phyloP scores from a whole-genome alignment of 2,888 invertebrate genomes.

The Apoda limacodes region DNA sequence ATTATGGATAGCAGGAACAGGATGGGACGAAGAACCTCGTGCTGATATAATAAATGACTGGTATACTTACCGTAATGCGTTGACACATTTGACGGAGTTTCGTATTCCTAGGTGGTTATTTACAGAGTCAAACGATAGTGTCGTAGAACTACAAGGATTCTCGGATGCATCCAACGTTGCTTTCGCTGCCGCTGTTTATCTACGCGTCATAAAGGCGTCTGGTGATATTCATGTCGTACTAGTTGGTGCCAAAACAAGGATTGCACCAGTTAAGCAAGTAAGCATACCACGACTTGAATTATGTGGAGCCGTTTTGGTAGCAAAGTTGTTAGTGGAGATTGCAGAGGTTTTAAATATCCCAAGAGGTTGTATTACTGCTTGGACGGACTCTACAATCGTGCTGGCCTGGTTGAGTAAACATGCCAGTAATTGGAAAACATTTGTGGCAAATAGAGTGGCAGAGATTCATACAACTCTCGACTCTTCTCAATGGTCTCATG shows the following conservation, averaged over 20 bases:
- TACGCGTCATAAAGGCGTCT: too few relatives aligned
- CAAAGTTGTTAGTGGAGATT: slow-evolving; percentile 16
- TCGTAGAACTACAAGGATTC: too few relatives aligned
- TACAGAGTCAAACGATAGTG: too few relatives aligned
- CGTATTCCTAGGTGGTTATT: too few relatives aligned
- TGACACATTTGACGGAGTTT: too few relatives aligned
- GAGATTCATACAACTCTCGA: slow-evolving; percentile 16
- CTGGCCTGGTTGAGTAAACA: slow-evolving; percentile 8
- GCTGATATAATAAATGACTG: too few relatives aligned
- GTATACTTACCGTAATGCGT: too few relatives aligned
- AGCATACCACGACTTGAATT: slow-evolving; percentile 16
- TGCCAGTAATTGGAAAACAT: slow-evolving; percentile 12
- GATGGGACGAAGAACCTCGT: too few relatives aligned
- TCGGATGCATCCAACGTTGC: too few relatives aligned
- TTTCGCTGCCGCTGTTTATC: too few relatives aligned
- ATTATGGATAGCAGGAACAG: too few relatives aligned
- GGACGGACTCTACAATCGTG: not conserved
- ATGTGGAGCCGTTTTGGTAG: slow-evolving; percentile 15
- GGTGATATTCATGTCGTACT: too few relatives aligned
- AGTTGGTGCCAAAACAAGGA: slow-evolving; percentile 13
- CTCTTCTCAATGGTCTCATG: slow-evolving; percentile 18
- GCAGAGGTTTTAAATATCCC: slow-evolving; percentile 12
- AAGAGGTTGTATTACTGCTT: slow-evolving; percentile 2
- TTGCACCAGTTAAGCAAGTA: slow-evolving; percentile 12
- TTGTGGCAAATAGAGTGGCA: slow-evolving; percentile 4